A percentile compares a stretch with the other conserved stretches of the same genome.
These are phyloP conservation scores for Nematopogon swammerdamellus DNA, from an alignment of 2,888 invertebrate species.

Conservation along the genomic window DNA sequence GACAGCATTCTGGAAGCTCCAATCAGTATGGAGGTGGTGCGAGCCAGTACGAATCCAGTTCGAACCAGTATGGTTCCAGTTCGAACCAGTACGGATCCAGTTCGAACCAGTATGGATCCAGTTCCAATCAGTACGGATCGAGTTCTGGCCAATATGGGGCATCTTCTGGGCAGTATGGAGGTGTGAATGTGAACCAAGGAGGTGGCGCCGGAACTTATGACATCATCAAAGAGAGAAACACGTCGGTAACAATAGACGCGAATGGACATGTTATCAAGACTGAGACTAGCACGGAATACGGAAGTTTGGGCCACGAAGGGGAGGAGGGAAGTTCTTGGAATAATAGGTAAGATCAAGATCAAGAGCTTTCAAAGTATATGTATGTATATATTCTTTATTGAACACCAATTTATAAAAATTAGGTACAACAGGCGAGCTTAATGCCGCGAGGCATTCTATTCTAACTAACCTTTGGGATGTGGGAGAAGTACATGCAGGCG, in stretches of 20 bases:
- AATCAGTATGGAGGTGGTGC: background rate
- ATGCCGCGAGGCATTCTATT: no score
- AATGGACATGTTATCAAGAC: conserved; percentile 42
- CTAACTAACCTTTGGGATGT: no score
- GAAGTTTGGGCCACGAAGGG: conserved; percentile 38
- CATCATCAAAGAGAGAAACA: conserved; percentile 25
- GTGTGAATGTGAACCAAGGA: conserved; percentile 5
- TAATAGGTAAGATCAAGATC: conserved; percentile 38
- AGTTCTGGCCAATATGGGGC: background rate
- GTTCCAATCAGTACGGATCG: background rate
- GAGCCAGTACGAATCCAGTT: background rate
- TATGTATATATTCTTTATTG: no score
- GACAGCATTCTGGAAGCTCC: background rate
- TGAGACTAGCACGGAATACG: conserved; percentile 52
- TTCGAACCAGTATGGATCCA: conserved; percentile 26
- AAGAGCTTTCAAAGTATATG: no score
- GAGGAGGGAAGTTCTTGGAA: conserved; percentile 42
- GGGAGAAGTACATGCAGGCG: no score
- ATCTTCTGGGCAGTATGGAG: conserved; percentile 4
- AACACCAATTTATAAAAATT: no score
- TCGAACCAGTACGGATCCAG: conserved; percentile 25
- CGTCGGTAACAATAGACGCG: conserved; percentile 32
- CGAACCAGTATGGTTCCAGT: conserved; percentile 14
- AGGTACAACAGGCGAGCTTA: no score
- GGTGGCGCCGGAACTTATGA: conserved; percentile 22